Base-by-base conservation (phyloP, 2,797 vertebrate species). In the Acipenser oxyrinchus region DNA sequence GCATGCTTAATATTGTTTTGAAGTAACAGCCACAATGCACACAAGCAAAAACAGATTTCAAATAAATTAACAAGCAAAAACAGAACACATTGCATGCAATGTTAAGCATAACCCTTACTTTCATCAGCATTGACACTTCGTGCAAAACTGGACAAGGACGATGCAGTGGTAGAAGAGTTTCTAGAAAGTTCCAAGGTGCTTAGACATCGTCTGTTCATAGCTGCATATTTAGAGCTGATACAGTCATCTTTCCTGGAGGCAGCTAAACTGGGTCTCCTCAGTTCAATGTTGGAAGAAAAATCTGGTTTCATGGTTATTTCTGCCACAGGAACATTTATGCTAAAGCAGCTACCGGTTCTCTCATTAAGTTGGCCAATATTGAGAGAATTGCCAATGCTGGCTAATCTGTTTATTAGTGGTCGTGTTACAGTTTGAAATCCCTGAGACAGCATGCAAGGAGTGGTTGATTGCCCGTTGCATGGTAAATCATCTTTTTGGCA, bases 101-200 rank as follows among this genome's bases (percentile, higher is more conserved):
- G 79, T 79, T 78, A 65, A 77, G 78, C 23, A 37, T 37, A 37
- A 37, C 23, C 23, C 96, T 98, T 98, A 99, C 96, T 97, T 94
- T 93, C 88, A 75, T 92, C 87, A 83, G 84, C 84, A 90, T 81
- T 83, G 71, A 72, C 74, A 73, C 71, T 69, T 71, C 66, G 82
- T 63, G 79, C 74, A 82, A 78, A 69, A 70, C 77, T 69, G 87
- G 87, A 74, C 72, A 84, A 2, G 81, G 67, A 78, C 67, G 84
- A 74, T 72, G 70, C 72, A 78, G 73, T 73, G 76, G 76, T 71
- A 18, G 79, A 67, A 70, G 77, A 77, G 77, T 77, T 75, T 66
- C 51, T 70, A 73, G 92, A 88, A 77, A 97, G 86, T 49, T 94
- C 93, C 84, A 88, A n/a, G 74, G 92, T 84, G 78, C 93, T 97